Evolutionary conservation across 2,113 vertebrate species (phyloP), one percentile per base, ranked within the genome.

Genomic region (Salvator merianae): DNA sequence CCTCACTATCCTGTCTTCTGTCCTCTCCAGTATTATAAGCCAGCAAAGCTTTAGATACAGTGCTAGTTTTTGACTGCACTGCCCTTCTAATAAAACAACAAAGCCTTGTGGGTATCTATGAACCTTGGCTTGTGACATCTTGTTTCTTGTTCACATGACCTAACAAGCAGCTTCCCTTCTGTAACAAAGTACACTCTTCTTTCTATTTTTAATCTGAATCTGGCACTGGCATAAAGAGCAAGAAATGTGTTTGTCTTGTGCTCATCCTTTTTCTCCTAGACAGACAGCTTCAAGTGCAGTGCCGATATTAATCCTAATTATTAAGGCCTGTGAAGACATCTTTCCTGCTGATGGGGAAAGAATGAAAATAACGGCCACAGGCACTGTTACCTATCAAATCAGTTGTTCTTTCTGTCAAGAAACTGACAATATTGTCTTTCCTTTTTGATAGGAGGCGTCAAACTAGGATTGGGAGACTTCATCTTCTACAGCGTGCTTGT

Each of bases 401-500:
- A 69, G 68, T 2, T 34, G 18, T 36, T 34, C 7, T 16, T 4
- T 16, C 4, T 59, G 55, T 59, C 24, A 50, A 1, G 9, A 43
- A 65, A 10, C 20, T 83, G 71, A 73, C 34, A 26, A 32, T 36
- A 18, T 73, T 43, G 36, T 69, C 2, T 84, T 63, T 47, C 5
- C 53, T 77, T 93, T 79, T 82, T 77, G 36, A 55, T 69, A 99
- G 99, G 98, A 38, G 98, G 98, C 0, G 97, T 99, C 90, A 99
- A 99, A 90, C 96, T 99, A 0, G 99, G 99, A n/a, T 97, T 99
- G 1, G 98, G 99, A 14, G 99, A 99, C 86, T 99, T 99, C 95
- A 99, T 99, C 95, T 99, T 99, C 96, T 99, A 99, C 96, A 99
- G 98, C 0, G 99, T 99, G 7, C 96, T 99, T 88, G 99, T 99